Evolutionary conservation across 2,113 vertebrate species (phyloP), one percentile per base, ranked within the genome.

Genomic region (Corythornis vintsioides): DNA sequence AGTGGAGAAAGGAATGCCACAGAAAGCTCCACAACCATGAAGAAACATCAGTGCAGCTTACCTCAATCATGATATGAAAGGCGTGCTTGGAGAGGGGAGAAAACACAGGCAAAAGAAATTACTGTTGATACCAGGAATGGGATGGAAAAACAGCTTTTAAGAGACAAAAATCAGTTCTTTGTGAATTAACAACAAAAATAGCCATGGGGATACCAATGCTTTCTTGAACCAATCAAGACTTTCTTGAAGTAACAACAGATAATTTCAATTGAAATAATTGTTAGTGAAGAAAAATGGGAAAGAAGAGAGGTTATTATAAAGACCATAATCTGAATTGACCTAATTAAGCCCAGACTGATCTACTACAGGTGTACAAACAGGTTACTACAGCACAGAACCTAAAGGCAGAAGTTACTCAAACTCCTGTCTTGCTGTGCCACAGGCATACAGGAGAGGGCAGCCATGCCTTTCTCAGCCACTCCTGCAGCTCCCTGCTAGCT

Each of bases 31-130:
- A 96, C 93, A 96, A 95, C 89, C 92, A 97, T 93, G 88, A 97
- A 96, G 90, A 98, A 98, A 97, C 88, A 97, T 96, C 97, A 98
- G 97, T 97, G 97, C 96, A 97, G 98, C 99, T 99, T 99, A 99
- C 99, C 99, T 99, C 99, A 98, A 99, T 99, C 99, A 99, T 99
- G 98, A 99, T 99, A 98, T 99, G 99, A 99, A 99, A 99, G 98
- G 99, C 98, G 96, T 99, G 99, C 99, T 99, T 98, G 98, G 97
- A 97, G 98, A 96, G 96, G 97, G 97, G 96, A 97, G 94, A 98
- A 97, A 98, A 98, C 97, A 98, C 90, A 98, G 96, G 98, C 98
- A 98, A 98, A 98, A 98, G 96, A 97, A 97, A 98, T 99, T 99
- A 99, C 95, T 98, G 97, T 97, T 98, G 97, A 96, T 95, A 98